Percentiles rank a stretch among this genome's conserved stretches.
These are phyloP conservation scores for Sycophila texana DNA, from an alignment of 2,888 invertebrate species.

Conservation along the genomic window DNA sequence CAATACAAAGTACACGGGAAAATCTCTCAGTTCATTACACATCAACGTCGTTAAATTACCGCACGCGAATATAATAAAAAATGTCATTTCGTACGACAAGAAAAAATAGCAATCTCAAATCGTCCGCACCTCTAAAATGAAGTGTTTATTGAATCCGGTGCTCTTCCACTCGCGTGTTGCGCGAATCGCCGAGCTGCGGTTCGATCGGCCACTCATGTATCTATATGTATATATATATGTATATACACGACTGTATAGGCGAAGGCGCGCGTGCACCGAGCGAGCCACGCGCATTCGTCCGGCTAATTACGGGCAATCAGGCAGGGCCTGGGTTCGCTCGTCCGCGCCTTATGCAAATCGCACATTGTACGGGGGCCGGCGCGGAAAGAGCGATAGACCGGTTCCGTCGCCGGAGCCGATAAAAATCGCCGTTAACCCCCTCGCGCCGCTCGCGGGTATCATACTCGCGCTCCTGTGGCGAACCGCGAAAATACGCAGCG, in stretches of 20 bases:
- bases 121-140: slow-evolving; percentile 28
- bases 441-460: slow-evolving; percentile 11
- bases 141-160: slow-evolving; percentile 44
- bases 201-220: slow-evolving; percentile 29
- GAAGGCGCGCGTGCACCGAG: background rate
- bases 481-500: slow-evolving; percentile 31
- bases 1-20: too few relatives aligned
- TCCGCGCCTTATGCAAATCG: slow-evolving; percentile 69
- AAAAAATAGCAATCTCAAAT: background rate
- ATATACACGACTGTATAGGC: background rate
- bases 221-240: too few relatives aligned
- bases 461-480: slow-evolving; percentile 29
- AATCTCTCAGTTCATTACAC: too few relatives aligned
- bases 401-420: slow-evolving; percentile 59
- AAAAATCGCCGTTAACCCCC: slow-evolving; percentile 51
- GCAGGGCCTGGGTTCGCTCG: background rate
- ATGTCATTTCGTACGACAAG: background rate
- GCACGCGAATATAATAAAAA: background rate
- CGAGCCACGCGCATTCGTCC: slow-evolving; percentile 67
- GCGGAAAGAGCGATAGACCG: slow-evolving; percentile 61
- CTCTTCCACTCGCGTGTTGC: background rate
- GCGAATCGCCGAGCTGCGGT: slow-evolving; percentile 51
- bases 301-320: slow-evolving; percentile 74
- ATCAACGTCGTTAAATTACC: background rate
- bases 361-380: slow-evolving; percentile 38